Conservation (phyloP, 2,797 vertebrate genomes). For the Phataginus tetradactyla region DNA sequence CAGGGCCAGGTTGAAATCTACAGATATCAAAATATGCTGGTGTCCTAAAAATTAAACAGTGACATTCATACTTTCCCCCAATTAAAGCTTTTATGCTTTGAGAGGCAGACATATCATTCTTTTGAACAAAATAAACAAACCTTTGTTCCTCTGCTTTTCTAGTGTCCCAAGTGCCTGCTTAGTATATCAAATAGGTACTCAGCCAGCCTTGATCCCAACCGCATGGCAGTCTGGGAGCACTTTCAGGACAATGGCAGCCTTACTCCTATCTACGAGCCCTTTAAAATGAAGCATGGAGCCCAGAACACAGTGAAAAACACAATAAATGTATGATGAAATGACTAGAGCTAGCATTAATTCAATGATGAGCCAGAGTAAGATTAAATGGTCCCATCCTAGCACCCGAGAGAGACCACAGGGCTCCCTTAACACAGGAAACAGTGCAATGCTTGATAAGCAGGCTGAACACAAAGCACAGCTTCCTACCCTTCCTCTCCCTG, state of each 20-base stretch:
- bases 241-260: background rate
- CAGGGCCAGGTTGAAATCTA: background rate
- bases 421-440: background rate
- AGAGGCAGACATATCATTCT: background rate
- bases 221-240: rapidly evolving
- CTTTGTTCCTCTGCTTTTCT: background rate
- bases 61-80: background rate
- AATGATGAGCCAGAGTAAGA: background rate
- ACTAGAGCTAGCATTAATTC: background rate
- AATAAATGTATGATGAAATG: background rate
- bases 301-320: background rate
- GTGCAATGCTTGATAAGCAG: background rate
- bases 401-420: background rate
- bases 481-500: background rate
- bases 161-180: background rate
- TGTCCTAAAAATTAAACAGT: conserved; percentile 7
- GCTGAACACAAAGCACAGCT: background rate
- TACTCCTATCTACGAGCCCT: background rate
- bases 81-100: background rate
- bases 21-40: conserved; percentile 1
- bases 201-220: background rate
- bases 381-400: background rate
- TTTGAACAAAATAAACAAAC: background rate
- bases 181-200: background rate
- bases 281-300: background rate